phyloP scores from a whole-genome alignment of 2,888 invertebrate genomes.

The Habrosyne pyritoides region DNA sequence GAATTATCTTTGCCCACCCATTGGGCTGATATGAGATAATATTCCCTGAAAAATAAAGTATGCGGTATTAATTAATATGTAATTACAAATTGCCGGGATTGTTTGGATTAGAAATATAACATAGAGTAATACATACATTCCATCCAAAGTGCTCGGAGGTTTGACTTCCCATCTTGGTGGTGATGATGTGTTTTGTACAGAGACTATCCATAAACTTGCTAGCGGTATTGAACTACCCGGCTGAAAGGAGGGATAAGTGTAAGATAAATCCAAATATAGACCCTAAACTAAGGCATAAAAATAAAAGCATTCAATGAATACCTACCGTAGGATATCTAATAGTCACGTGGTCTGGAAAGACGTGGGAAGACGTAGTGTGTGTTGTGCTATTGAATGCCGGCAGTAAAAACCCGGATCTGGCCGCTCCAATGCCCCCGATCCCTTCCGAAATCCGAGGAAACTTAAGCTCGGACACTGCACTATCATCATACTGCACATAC shows the following conservation, averaged over 20 bases:
- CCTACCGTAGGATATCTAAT: conserved; percentile 93
- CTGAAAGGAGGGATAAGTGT: conserved; percentile 63
- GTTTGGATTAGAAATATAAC: neutral
- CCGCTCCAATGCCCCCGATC: conserved; percentile 84
- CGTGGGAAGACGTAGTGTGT: conserved; percentile 61
- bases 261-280: conserved; percentile 12
- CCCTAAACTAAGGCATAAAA: conserved; percentile 6
- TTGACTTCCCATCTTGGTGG: conserved; percentile 86
- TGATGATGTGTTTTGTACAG: conserved; percentile 87
- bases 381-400: conserved; percentile 70
- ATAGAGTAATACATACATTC: conserved; percentile 86
- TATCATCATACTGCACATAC: conserved; percentile 94
- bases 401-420: conserved; percentile 76
- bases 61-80: neutral
- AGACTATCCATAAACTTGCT: conserved; percentile 91
- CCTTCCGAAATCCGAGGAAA: conserved; percentile 92
- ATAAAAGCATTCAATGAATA: conserved; percentile 14
- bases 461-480: conserved; percentile 88
- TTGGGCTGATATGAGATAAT: conserved; percentile 95
- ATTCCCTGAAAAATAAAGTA: conserved; percentile 86
- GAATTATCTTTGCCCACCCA: conserved; percentile 93
- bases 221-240: conserved; percentile 94
- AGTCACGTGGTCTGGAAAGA: conserved; percentile 91
- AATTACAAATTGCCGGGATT: conserved; percentile 18
- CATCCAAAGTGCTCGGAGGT: conserved; percentile 89